Evolutionary conservation across 2,888 invertebrate species (phyloP).

Genomic region (Alloscopus bannaensis): DNA sequence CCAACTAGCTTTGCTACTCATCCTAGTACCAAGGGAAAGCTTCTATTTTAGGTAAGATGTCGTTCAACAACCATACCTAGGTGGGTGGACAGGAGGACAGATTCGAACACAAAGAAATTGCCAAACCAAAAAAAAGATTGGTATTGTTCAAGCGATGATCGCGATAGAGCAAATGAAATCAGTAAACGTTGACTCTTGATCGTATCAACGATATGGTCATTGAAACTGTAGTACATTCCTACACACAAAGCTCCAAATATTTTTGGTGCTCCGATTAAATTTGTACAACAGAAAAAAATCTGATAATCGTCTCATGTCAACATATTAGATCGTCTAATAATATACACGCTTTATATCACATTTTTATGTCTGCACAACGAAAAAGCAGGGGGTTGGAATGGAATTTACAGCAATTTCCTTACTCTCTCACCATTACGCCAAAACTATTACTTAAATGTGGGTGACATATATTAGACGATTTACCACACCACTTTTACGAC

Average conservation of each 20-base stretch:
- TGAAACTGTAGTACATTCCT: background rate
- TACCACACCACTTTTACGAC: too few species aligned
- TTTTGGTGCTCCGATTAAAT: background rate
- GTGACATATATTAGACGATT: too few species aligned
- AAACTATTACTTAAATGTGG: too few species aligned
- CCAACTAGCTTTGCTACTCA: background rate
- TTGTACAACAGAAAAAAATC: background rate
- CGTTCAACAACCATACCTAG: slow-evolving; percentile 38
- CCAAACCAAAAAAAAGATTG: background rate
- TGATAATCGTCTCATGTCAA: too few species aligned
- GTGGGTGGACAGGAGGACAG: slow-evolving; percentile 67
- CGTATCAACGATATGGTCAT: slow-evolving; percentile 11
- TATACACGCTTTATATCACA: too few species aligned
- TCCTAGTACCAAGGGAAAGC: slow-evolving; percentile 36
- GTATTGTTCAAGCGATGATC: slow-evolving; percentile 40
- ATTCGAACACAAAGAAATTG: slow-evolving; percentile 36
- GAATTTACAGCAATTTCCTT: background rate
- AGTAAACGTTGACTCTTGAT: background rate
- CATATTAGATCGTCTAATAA: too few species aligned
- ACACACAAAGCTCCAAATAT: too few species aligned
- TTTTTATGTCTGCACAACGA: background rate
- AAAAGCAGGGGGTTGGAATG: too few species aligned
- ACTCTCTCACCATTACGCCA: background rate
- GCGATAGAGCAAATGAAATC: background rate
- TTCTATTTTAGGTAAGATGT: slow-evolving; percentile 64